Evolutionary conservation across 2,888 invertebrate genomes (phyloP).

Genomic region (Zonitis immaculata): DNA sequence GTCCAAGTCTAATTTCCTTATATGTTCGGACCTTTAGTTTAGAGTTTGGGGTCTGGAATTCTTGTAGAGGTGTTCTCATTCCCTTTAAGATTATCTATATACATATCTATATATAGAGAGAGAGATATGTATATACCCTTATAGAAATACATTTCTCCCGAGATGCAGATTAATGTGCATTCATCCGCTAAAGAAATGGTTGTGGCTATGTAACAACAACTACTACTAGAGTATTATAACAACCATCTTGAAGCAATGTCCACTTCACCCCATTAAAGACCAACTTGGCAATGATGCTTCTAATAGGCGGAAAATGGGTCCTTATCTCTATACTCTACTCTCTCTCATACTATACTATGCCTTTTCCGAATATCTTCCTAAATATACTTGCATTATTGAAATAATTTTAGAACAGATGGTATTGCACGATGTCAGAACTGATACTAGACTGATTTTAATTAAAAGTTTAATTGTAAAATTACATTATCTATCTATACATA

Average conservation of each 20-base stretch:
- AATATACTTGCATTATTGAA: conserved; percentile 31
- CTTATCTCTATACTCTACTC: conserved; percentile 20
- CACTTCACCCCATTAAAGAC: conserved; percentile 27
- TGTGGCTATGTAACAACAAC: conserved; percentile 29
- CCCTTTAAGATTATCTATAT: conserved; percentile 22
- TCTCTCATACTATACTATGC: conserved; percentile 24
- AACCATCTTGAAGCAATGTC: conserved; percentile 24
- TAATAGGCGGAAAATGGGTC: conserved; percentile 39
- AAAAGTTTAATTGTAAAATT: neutral
- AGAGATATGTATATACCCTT: too few relatives aligned
- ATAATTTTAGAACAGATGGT: conserved; percentile 22
- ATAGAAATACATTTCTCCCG: conserved; percentile 16
- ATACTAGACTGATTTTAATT: neutral
- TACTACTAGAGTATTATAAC: conserved; percentile 11
- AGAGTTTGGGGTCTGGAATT: conserved; percentile 36
- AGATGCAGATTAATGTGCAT: conserved; percentile 49
- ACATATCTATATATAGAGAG: too few relatives aligned
- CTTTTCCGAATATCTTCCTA: conserved; percentile 28
- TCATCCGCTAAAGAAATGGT: conserved; percentile 48
- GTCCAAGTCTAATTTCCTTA: conserved; percentile 38
- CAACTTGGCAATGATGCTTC: conserved; percentile 26
- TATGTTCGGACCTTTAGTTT: conserved; percentile 37
- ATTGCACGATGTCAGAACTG: neutral
- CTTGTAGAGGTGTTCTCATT: conserved; percentile 43
- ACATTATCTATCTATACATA: neutral